Evolutionary conservation across 1,140 invertebrate species (phyloP), one percentile per base, ranked within the genome.

Genomic region (Heliconius congener): DNA sequence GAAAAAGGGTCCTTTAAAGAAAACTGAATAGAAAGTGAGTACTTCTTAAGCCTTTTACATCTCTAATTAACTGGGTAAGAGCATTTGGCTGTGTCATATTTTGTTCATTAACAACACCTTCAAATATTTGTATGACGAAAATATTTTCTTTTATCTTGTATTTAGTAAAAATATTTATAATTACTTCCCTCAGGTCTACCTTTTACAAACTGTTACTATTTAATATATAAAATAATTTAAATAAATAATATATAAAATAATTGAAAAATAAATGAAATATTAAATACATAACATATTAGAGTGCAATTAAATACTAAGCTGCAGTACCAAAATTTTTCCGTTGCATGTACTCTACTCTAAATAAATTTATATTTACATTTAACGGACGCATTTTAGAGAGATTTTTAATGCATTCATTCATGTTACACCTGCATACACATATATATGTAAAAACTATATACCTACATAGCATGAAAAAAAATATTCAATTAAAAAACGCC

Each of bases 1-100:
- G 89, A 90, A 94, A 94, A 92, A 93, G 93, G 92, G 90, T 87
- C 87, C 86, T 83, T 90, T 86, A 86, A 84, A 84, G 83, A 83
- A 46, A 83, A 82, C 78, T 83, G 79, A 86, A 86, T 86, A 82
- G 88, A 90, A 88, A 91, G 87, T 91, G 88, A 90, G 85, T 78
- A 87, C 87, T 89, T 85, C 82, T 82, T 89, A 87, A 92, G 87
- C 87, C 87, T 86, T 91, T 94, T 90, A 85, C 88, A 86, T 83
- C 79, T 81, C 90, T 90, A 93, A 93, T 93, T 93, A 93, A 91
- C 84, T 87, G 74, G 80, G 82, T 84, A 83, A 86, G 83, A 75
- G 79, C 72, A 46, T 81, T 74, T 79, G 42, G 66, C 50, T 55
- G 71, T 79, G 50, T 75, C 55, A 73, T 23, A 71, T 72, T 73